Evolutionary conservation across 2,888 invertebrate genomes (phyloP), one percentile per base, ranked within the genome.

Genomic region (Lepidocyrtoides sp.): DNA sequence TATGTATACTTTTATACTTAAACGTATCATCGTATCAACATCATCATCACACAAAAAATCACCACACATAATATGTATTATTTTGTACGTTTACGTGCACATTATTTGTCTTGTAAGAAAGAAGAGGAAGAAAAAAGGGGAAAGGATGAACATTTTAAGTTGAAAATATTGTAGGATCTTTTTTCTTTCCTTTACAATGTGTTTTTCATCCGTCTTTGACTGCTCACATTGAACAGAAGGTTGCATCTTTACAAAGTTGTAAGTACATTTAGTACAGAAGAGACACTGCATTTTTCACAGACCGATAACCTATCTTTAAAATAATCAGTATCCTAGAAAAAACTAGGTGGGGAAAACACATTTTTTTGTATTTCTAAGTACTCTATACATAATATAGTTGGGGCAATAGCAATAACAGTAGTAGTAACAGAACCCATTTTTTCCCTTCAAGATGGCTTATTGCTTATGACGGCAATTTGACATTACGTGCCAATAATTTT

Each of bases 391-490:
- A 54, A 17, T 54, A 17, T 12, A 2, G 14, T 17, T 5, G 5
- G 41, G 36, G 36, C 8, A 17, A 32, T 26, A 29, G 48, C 2
- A 12, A 14, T 14, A 12, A 2, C 14, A 48, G 14, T 8, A 48
- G 48, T 48, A 12, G 48, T 48, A 51, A 51, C 2, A 17, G 17
- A 69, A 32, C 17, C 66, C 17, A 36, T 69, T 69, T 17, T 69
- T 36, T 69, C 17, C 54, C 4, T 41, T 57, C 36, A 7, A 26
- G 48, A 75, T 41, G 72, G 41, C 44, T 72, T 75, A 84, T 69
- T 84, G 83, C 83, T 84, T 84, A 84, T 51, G 83, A 84, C 69
- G 44, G 69, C 66, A 69, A 84, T 84, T 84, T 84, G 83, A 84
- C 83, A 84, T 48, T 66, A 84, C 69, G 8, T 84, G 69, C 66